Evolutionary conservation across 2,113 vertebrate genomes (phyloP).

Genomic region (Caretta caretta): DNA sequence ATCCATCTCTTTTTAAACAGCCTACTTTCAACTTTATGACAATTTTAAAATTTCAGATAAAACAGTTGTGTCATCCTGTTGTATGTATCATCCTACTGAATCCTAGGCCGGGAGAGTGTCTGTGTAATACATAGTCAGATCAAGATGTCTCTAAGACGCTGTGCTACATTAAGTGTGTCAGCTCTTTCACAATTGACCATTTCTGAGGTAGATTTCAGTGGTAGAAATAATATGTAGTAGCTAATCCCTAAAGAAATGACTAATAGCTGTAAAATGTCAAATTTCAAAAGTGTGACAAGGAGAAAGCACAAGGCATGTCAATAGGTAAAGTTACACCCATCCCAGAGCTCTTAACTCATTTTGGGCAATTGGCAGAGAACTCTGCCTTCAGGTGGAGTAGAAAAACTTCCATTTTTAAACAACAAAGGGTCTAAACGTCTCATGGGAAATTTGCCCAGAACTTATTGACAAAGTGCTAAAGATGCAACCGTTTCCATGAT

Average conservation of each 20-base stretch:
- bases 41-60: slow-evolving; percentile 21
- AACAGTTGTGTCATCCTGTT: neutral
- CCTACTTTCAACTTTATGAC: slow-evolving; percentile 31
- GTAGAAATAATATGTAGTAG: neutral
- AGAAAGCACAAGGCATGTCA: neutral
- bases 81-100: neutral
- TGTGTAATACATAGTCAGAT: neutral
- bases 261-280: neutral
- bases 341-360: neutral
- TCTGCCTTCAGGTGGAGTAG: neutral
- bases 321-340: neutral
- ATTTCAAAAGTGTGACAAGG: neutral
- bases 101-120: neutral
- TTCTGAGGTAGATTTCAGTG: neutral
- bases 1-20: slow-evolving; percentile 37
- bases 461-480: neutral
- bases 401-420: neutral
- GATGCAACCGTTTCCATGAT: neutral
- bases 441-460: too few species aligned
- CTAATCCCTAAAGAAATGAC: neutral
- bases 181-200: neutral
- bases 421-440: neutral
- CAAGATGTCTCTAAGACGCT: neutral
- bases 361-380: neutral
- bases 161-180: neutral